phyloP scores from a whole-genome alignment of 1,140 invertebrate genomes.

The Nephila pilipes region DNA sequence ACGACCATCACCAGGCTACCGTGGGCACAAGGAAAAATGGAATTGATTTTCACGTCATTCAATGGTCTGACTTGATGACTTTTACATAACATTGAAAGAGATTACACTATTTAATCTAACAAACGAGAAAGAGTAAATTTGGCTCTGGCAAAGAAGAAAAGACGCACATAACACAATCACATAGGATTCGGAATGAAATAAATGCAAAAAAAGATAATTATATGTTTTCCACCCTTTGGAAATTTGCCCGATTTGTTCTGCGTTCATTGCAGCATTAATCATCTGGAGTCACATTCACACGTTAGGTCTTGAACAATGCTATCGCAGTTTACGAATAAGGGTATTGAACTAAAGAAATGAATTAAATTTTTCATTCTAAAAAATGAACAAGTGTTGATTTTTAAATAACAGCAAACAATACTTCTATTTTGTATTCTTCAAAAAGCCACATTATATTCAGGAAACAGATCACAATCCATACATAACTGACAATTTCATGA shows the following conservation, averaged over 20 bases:
- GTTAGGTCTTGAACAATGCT: neutral
- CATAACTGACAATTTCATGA: too few relatives aligned
- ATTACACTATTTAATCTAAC: neutral
- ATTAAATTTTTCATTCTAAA: neutral
- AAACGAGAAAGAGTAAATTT: constrained; percentile 16
- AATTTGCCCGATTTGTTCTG: constrained; percentile 12
- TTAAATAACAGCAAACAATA: too few relatives aligned
- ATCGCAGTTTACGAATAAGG: neutral
- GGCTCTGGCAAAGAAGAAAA: neutral
- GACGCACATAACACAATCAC: neutral
- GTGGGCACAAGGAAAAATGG: too few relatives aligned
- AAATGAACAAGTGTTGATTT: neutral
- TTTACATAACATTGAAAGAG: neutral
- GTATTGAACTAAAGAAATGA: neutral
- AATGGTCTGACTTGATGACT: too few relatives aligned
- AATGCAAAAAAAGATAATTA: neutral
- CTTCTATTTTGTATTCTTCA: too few relatives aligned
- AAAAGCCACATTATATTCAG: too few relatives aligned
- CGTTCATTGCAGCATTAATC: neutral
- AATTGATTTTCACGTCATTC: too few relatives aligned
- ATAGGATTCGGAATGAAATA: neutral
- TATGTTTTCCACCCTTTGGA: neutral
- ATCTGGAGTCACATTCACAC: neutral
- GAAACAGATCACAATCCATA: too few relatives aligned
- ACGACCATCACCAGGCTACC: too few relatives aligned